These are phyloP conservation scores for Coreoperca whiteheadi DNA, from an alignment of 2,113 vertebrate species.

Conservation along the genomic window DNA sequence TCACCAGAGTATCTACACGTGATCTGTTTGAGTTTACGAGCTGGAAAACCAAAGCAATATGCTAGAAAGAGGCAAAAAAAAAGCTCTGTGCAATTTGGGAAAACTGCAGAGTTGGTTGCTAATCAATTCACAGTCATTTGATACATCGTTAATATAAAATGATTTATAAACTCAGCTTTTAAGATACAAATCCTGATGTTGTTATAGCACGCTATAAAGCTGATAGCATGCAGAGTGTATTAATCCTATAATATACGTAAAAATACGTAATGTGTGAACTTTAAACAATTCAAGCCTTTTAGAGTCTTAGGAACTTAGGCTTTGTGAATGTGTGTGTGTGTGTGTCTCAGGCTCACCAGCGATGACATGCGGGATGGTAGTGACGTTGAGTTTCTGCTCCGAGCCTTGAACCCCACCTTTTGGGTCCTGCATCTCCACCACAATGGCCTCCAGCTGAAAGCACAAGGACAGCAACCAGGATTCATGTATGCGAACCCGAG, in stretches of 20 bases:
- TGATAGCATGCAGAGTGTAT: neutral
- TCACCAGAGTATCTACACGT: no score
- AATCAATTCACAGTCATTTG: neutral
- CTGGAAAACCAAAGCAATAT: neutral
- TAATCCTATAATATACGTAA: neutral
- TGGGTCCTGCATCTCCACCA: constrained; percentile 94
- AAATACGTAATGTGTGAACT: neutral
- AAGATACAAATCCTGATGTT: neutral
- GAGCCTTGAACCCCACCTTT: constrained; percentile 88
- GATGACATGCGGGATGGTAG: constrained; percentile 90
- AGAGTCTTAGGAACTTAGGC: neutral
- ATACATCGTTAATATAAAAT: no score
- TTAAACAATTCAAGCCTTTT: neutral
- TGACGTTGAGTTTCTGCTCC: constrained; percentile 87
- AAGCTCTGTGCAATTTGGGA: neutral
- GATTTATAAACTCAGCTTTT: neutral
- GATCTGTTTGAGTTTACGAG: no score
- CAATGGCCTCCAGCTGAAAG: constrained; percentile 88
- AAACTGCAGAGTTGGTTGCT: neutral
- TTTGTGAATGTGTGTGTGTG: neutral
- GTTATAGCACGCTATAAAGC: neutral
- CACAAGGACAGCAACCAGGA: neutral
- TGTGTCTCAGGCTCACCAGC: constrained; percentile 83
- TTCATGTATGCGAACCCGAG: neutral
- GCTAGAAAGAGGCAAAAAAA: neutral